Evolutionary conservation across 2,888 invertebrate species (phyloP).

Genomic region (Tenthredo amoena): DNA sequence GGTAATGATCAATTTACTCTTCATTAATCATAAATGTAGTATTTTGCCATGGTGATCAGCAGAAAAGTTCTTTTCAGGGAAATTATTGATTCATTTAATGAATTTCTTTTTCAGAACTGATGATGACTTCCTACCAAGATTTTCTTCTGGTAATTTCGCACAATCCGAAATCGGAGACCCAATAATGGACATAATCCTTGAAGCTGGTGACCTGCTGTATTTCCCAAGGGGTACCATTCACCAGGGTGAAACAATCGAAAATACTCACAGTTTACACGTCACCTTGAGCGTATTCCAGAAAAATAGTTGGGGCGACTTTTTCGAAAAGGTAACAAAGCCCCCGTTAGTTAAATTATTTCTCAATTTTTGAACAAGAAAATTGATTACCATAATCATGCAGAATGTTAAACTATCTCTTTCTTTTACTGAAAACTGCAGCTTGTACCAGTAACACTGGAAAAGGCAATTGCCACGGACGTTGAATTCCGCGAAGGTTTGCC

Average conservation of each 20-base stretch:
- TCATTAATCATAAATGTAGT: neutral
- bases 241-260: slow-evolving; percentile 89
- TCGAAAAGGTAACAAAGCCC: slow-evolving; percentile 83
- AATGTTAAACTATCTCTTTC: neutral
- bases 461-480: slow-evolving; percentile 85
- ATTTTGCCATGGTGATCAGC: neutral
- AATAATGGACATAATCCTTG: slow-evolving; percentile 87
- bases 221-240: slow-evolving; percentile 95
- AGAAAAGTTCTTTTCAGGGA: neutral
- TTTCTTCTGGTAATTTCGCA: slow-evolving; percentile 89
- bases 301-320: slow-evolving; percentile 93
- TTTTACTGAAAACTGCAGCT: slow-evolving; percentile 75
- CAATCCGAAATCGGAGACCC: slow-evolving; percentile 89
- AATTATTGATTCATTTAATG: slow-evolving; percentile 13
- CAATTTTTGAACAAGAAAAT: neutral
- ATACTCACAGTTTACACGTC: slow-evolving; percentile 94
- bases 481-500: slow-evolving; percentile 91
- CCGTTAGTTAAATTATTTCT: neutral
- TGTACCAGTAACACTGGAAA: slow-evolving; percentile 87
- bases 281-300: slow-evolving; percentile 96
- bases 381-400: neutral
- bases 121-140: slow-evolving; percentile 87
- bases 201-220: slow-evolving; percentile 95
- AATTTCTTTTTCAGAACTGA: slow-evolving; percentile 70
- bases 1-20: slow-evolving; percentile 69